Conservation (phyloP, 2,113 vertebrate genomes). For the Turnix velox region DNA sequence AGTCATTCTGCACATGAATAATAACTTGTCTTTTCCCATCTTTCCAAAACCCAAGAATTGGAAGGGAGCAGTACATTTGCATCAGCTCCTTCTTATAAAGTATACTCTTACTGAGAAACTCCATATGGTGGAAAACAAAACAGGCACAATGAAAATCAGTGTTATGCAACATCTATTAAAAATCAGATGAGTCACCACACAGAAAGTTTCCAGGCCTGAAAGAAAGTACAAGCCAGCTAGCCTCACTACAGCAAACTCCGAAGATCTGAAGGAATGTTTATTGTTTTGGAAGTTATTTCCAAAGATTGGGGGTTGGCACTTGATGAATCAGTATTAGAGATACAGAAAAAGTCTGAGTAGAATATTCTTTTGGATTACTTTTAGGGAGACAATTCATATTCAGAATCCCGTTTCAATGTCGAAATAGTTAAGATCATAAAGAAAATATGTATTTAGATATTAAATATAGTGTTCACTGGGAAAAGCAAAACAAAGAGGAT, state of each 20-base stretch:
- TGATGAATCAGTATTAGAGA: neutral
- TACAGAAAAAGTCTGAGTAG: neutral
- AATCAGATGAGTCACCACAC: constrained; percentile 47
- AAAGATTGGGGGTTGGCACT: neutral
- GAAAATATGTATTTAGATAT: neutral
- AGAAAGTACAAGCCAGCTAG: neutral
- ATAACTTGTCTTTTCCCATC: neutral
- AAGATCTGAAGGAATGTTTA: neutral
- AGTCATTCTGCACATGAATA: neutral
- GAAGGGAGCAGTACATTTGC: neutral
- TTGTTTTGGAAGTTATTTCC: neutral
- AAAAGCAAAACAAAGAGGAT: neutral
- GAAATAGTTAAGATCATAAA: neutral
- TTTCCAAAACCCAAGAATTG: neutral
- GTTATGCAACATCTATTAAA: constrained; percentile 53
- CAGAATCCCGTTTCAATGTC: neutral
- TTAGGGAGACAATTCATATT: neutral
- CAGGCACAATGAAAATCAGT: constrained; percentile 14
- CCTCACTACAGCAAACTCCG: neutral
- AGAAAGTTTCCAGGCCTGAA: neutral
- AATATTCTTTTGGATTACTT: neutral
- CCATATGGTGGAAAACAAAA: constrained; percentile 43
- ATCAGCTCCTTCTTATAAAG: neutral
- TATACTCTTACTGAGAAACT: neutral
- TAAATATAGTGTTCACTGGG: neutral